These are phyloP conservation scores for Paratrypauchen microcephalus DNA, from an alignment of 2,797 vertebrate genomes.

Conservation along the genomic window DNA sequence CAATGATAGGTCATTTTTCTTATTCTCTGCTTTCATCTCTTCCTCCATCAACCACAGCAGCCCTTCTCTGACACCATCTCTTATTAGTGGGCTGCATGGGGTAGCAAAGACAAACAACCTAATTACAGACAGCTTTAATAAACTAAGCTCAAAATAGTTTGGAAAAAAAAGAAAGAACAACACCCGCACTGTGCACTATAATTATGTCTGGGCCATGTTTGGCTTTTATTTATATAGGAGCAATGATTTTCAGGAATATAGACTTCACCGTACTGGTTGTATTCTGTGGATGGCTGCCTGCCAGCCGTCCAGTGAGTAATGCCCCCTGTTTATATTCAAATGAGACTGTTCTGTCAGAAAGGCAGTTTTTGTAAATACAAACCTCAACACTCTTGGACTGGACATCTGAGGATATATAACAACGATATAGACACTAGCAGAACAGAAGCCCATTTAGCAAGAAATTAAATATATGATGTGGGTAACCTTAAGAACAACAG, in stretches of 20 bases:
- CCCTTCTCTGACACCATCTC: slow-evolving; percentile 49
- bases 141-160: slow-evolving; percentile 50
- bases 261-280: slow-evolving; percentile 23
- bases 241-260: slow-evolving; percentile 24
- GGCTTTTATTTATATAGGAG: slow-evolving; percentile 12
- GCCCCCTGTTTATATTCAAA: slow-evolving; percentile 3
- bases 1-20: slow-evolving; percentile 46
- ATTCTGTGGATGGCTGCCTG: slow-evolving; percentile 7
- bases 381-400: background rate
- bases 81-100: slow-evolving; percentile 65
- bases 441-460: no score
- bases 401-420: background rate
- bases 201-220: slow-evolving; percentile 43
- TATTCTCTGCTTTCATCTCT: slow-evolving; percentile 46
- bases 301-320: slow-evolving; percentile 23
- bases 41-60: slow-evolving; percentile 46
- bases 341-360: background rate
- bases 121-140: slow-evolving; percentile 54
- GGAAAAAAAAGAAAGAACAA: background rate
- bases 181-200: slow-evolving; percentile 39
- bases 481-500: no score
- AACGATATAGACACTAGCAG: background rate
- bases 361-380: background rate
- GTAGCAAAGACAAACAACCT: slow-evolving; percentile 77
- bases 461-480: background rate